Conservation (phyloP, 2,113 vertebrate genomes). For the Leptocoma aspasia region DNA sequence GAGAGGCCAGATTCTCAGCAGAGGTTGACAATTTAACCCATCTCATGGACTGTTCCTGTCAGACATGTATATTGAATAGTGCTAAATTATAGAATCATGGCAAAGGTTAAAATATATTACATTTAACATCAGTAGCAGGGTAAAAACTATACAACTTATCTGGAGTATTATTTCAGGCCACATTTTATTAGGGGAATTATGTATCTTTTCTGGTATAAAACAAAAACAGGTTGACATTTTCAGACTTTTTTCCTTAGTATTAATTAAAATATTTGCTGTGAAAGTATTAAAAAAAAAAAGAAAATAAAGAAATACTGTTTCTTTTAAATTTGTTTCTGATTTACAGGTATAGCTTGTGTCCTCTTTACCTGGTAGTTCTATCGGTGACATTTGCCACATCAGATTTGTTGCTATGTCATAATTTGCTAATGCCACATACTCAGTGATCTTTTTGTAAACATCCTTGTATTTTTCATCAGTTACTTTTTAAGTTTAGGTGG, state of each 20-base stretch:
- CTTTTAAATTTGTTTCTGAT: background rate
- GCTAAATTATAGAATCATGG: background rate
- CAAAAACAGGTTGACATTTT: background rate
- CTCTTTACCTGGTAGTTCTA: background rate
- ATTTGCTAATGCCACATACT: background rate
- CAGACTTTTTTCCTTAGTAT: background rate
- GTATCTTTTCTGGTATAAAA: background rate
- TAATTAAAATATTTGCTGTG: background rate
- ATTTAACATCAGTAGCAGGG: background rate
- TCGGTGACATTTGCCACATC: background rate
- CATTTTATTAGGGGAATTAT: background rate
- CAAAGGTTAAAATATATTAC: background rate
- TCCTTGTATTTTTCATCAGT: background rate
- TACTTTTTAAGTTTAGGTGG: background rate
- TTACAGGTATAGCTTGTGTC: background rate
- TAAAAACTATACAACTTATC: background rate
- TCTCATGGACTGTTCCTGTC: background rate
- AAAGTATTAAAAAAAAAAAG: background rate
- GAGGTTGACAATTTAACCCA: background rate
- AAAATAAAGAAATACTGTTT: background rate
- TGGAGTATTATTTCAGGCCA: background rate
- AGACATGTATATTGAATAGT: background rate
- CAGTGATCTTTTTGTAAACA: background rate
- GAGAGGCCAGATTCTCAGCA: background rate
- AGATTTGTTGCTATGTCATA: background rate